Evolutionary conservation across 2,888 invertebrate species (phyloP).

Genomic region (Nomada fucata): DNA sequence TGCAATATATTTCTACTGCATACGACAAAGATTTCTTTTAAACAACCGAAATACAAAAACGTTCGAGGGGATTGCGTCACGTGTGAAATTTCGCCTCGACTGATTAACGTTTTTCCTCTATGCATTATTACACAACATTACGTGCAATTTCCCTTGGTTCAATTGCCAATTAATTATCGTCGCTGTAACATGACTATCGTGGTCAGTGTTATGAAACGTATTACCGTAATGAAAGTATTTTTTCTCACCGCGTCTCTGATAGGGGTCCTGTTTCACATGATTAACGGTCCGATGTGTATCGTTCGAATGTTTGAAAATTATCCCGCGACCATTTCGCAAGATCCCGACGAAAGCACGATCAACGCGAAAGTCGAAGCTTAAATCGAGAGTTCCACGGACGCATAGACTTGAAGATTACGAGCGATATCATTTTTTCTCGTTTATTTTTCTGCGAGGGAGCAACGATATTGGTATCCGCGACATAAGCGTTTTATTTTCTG

Average conservation of each 20-base stretch:
- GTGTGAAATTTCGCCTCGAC: neutral
- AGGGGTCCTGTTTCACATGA: conserved; percentile 39
- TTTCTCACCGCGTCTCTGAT: neutral
- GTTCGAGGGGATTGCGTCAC: neutral
- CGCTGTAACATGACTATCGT: conserved; percentile 25
- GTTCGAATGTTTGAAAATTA: conserved; percentile 11
- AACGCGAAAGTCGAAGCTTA: neutral
- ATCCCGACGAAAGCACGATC: conserved; percentile 14
- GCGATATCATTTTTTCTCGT: conserved; percentile 17
- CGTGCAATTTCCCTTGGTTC: conserved; percentile 19
- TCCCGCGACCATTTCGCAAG: conserved; percentile 36
- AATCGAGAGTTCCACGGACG: conserved; percentile 23
- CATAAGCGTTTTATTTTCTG: conserved; percentile 58
- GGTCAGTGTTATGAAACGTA: conserved; percentile 24
- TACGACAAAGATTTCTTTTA: too few relatives aligned
- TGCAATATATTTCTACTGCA: too few relatives aligned
- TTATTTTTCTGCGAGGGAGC: neutral
- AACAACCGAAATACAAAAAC: neutral
- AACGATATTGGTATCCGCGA: conserved; percentile 21
- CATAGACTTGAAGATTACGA: conserved; percentile 30
- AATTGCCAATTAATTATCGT: conserved; percentile 49
- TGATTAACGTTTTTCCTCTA: neutral
- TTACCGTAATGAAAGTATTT: conserved; percentile 34
- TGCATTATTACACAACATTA: neutral
- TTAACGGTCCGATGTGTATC: conserved; percentile 23